Conservation (phyloP, 2,797 vertebrate species). For the Lacerta viridis region DNA sequence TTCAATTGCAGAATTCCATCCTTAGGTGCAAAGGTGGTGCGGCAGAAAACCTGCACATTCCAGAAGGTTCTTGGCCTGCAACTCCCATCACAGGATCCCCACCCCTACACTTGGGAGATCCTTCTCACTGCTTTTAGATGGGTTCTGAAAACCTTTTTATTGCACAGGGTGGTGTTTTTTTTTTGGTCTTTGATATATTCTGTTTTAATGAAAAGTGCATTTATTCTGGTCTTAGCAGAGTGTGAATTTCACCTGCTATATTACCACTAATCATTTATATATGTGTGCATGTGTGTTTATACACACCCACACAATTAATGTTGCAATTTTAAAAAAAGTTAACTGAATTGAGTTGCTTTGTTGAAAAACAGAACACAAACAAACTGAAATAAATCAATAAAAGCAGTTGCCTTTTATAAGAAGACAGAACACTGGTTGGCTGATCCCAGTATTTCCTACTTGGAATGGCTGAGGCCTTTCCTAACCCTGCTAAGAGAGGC, state of each 20-base stretch:
- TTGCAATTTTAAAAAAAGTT: not conserved
- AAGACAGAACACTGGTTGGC: not conserved
- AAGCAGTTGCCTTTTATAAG: not conserved
- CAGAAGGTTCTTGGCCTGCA: not conserved
- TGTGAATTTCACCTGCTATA: no score
- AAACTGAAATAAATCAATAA: not conserved
- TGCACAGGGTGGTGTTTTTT: not conserved
- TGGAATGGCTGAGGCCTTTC: not conserved
- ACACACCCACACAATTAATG: not conserved
- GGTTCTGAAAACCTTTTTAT: not conserved
- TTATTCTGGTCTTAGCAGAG: not conserved
- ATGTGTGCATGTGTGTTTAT: not conserved
- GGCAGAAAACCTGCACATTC: not conserved
- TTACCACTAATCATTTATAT: not conserved
- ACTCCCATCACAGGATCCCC: no score
- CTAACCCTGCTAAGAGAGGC: not conserved
- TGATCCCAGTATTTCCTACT: not conserved
- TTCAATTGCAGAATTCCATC: not conserved
- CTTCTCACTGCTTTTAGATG: not conserved
- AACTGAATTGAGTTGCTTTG: not conserved
- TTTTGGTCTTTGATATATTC: not conserved
- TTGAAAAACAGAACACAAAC: not conserved
- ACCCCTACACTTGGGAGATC: not conserved
- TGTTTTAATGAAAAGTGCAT: not conserved
- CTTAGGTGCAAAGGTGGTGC: not conserved